Evolutionary conservation across 2,113 vertebrate species (phyloP).

Genomic region (Pteruthius melanotis): DNA sequence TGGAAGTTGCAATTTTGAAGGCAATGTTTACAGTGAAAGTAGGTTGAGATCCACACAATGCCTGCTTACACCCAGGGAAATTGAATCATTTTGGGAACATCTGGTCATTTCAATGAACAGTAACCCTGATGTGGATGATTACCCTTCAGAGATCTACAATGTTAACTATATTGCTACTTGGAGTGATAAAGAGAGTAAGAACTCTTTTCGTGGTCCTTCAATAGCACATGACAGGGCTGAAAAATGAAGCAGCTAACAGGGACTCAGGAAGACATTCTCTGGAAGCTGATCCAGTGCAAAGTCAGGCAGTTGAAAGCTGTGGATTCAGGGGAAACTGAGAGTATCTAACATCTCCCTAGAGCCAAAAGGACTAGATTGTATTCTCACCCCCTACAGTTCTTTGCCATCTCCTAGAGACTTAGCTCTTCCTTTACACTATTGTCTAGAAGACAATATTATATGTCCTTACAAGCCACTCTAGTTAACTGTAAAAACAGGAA

Average conservation of each 20-base stretch:
- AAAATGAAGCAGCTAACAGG: background rate
- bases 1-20: background rate
- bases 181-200: background rate
- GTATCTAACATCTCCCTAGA: background rate
- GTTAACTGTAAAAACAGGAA: background rate
- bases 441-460: background rate
- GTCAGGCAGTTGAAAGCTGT: background rate
- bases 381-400: background rate
- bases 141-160: background rate
- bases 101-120: background rate
- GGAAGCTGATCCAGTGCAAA: background rate
- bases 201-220: background rate
- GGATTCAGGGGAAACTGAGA: background rate
- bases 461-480: background rate
- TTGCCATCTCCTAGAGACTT: background rate
- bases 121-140: background rate
- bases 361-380: background rate
- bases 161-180: background rate
- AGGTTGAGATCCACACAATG: rapidly evolving
- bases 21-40: background rate
- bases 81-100: background rate
- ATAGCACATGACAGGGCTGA: background rate
- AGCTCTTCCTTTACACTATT: background rate
- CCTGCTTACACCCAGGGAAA: background rate
- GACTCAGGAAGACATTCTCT: background rate